Base-by-base conservation (phyloP, 1,140 invertebrate genomes). In the Proctacanthus coquilletti region DNA sequence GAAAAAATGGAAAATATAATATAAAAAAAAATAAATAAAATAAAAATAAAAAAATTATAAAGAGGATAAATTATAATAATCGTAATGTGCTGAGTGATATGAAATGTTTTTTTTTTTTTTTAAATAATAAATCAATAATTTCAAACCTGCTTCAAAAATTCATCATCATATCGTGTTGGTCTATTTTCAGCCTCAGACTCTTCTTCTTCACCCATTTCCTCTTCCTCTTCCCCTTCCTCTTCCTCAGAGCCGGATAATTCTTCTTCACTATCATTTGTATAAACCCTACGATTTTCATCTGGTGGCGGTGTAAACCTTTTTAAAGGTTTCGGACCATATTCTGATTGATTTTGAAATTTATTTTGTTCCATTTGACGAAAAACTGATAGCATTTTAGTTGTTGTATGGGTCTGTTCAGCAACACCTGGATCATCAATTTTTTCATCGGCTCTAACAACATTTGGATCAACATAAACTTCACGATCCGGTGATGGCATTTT, bases 301-400 rank as follows among this genome's bases (percentile, higher is more conserved):
- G 83, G 80, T 0, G 84, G 86, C 3, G 86, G 86, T 3, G 86
- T 91, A 53, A 91, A 91, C 14, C 84, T 64, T 57, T 89, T 89
- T 38, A 89, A 53, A 0, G 85, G 84, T 56, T 85, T 87, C 0
- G 74, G 82, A 17, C 74, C 73, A 34, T 3, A 20, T 21, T 34
- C 6, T 27, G 21, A 43, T 9, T 71, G 68, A 20, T 74, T 69
- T 40, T 69, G 68, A 21, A 63, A 54, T 10, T 68, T 64, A 39
- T 76, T 72, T 46, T 80, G 74, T 60, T 91, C 85, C 72, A 93
- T 74, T 60, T 86, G 80, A 10, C 84, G 72, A 68, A 92, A 93
- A 40, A 85, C 79, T 31, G 69, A 74, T 18, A 91, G 70, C 80
- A 91, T 87, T 46, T 79, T 77, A 5, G 74, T 75, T 0, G 86